Evolutionary conservation across 2,113 vertebrate species (phyloP), one percentile per base, ranked within the genome.

Genomic region (Melanerpes aurifrons): DNA sequence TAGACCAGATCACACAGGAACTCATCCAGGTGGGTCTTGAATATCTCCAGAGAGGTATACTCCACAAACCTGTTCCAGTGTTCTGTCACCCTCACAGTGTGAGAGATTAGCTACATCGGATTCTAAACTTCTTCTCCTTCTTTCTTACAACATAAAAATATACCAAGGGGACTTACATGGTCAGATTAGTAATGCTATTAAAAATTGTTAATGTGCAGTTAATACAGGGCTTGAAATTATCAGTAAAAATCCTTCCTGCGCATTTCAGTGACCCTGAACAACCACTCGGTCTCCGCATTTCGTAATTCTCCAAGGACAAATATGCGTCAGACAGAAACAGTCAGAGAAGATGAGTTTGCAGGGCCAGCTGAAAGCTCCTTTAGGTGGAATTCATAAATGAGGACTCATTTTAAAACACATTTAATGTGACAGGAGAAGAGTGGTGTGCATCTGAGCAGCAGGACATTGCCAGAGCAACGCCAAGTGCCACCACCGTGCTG

Each of bases 191-290:
- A 78, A 72, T 15, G 8, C 66, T 71, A 62, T 59, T 78, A 68
- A 72, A 20, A 71, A 70, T 67, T 82, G 79, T 82, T 86, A 84
- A 50, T 77, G 73, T 71, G 20, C 74, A 90, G 74, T 53, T 89
- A 93, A 74, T 47, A 64, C 7, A 57, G 58, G 73, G 58, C 57
- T 93, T 88, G 59, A 90, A 90, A 81, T 90, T 87, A 92, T 86
- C 86, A 57, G 47, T 86, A 59, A 72, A 94, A 95, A 93, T 73
- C 56, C 54, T 92, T 94, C 91, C 82, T 90, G 77, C 67, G 47
- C 29, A 24, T 73, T 96, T 93, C 80, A 84, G 56, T 82, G 93
- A 96, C 91, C 91, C 82, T 40, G 76, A 94, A 88, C 82, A 86
- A 92, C 69, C 15, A 57, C 69, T 92, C 25, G 35, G 76, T 66